phyloP scores from a whole-genome alignment of 2,113 vertebrate genomes.

The Zonotrichia leucophrys region DNA sequence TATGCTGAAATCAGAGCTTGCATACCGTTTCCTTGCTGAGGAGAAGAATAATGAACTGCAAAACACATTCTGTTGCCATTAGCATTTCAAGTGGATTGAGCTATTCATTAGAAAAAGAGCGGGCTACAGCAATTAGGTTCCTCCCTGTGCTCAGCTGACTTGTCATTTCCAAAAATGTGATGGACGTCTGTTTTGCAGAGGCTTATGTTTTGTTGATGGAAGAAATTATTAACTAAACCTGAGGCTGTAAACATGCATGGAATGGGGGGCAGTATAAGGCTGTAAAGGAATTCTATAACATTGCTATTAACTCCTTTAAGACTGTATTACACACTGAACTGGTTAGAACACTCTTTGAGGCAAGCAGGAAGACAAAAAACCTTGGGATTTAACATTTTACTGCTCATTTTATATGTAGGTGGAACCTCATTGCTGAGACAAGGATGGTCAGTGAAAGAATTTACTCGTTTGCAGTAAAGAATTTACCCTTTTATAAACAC shows the following conservation, averaged over 20 bases:
- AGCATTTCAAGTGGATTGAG: slow-evolving; percentile 62
- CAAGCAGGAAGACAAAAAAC: neutral
- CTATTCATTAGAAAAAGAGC: slow-evolving; percentile 46
- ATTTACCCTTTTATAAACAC: neutral
- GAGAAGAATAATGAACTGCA: slow-evolving; percentile 61
- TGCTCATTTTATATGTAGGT: neutral
- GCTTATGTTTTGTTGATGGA: slow-evolving; percentile 17
- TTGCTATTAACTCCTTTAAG: neutral
- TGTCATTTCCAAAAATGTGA: slow-evolving; percentile 38
- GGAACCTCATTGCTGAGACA: neutral
- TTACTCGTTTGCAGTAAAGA: neutral
- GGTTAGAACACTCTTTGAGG: neutral
- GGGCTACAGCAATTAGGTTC: slow-evolving; percentile 45
- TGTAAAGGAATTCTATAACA: neutral
- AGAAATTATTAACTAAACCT: slow-evolving; percentile 35
- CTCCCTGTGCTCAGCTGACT: neutral
- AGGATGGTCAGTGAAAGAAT: neutral
- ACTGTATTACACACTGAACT: neutral
- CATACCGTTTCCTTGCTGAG: slow-evolving; percentile 44
- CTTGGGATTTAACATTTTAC: neutral
- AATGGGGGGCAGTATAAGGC: neutral
- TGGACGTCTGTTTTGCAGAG: neutral
- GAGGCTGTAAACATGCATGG: neutral
- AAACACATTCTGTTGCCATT: slow-evolving; percentile 54
- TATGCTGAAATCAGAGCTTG: slow-evolving; percentile 43